Base-by-base conservation (phyloP, 2,797 vertebrate species). In the Xenopus petersii region DNA sequence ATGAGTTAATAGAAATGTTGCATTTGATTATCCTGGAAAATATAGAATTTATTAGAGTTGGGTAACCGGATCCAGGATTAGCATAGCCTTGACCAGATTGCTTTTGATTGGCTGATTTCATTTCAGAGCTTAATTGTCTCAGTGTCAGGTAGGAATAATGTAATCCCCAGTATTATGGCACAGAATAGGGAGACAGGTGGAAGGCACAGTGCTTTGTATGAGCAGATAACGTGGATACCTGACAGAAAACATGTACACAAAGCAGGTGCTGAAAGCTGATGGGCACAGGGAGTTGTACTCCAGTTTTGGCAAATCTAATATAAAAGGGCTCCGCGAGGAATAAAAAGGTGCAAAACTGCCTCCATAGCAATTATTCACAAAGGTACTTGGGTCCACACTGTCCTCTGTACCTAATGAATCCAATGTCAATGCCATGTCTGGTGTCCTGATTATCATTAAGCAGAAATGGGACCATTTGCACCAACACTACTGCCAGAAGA, bases 61-160 rank as follows among this genome's bases (percentile, higher is more conserved):
- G 69, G 75, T 62, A 77, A 72, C 58, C 30, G 56, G 75, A 77
- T 77, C 63, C 15, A 21, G 69, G 70, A 77, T 77, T 72, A 63
- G 58, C 10, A 10, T 4, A 24, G 48, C 59, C 17, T 42, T 36
- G 17, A 54, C 5, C 12, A 72, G 15, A 59, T 42, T 15, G 42
- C 47, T 8, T 36, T 33, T 54, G 51, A 26, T 66, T 66, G 17
- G 55, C 61, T 16, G 12, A 30, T 61, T 66, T 21, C n/a, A 11
- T 54, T 58, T 13, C 42, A 60, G 55, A 72, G 64, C 63, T 67
- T 72, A 67, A 63, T 46, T 26, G 21, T 66, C 42, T 61, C 64
- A 62, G 64, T 72, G 26, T 66, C 48, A 46, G 30, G 46, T 15
- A 24, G 9, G 51, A 10, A 48, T n/a, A 5, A n/a, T 5, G 13